These are phyloP conservation scores for Brachyhypopomus gauderio DNA, from an alignment of 2,113 vertebrate genomes.

Conservation along the genomic window DNA sequence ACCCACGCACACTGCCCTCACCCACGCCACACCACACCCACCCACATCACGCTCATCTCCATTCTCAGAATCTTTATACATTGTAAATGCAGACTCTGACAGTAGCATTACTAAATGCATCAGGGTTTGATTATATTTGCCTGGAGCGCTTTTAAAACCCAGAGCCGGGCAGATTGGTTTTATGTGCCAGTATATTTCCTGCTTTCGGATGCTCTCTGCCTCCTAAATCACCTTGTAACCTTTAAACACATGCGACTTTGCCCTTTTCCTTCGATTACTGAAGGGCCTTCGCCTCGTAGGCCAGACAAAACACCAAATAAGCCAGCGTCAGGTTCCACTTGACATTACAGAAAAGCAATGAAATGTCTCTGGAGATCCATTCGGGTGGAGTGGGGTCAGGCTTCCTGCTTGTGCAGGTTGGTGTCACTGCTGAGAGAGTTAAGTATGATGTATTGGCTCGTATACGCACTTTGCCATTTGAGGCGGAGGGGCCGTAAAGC, in stretches of 20 bases:
- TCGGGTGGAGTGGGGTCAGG: slow-evolving; percentile 28
- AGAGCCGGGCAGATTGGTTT: slow-evolving; percentile 30
- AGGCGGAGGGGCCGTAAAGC: slow-evolving; percentile 7
- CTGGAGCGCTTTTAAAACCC: slow-evolving; percentile 32
- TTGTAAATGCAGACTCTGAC: slow-evolving; percentile 18
- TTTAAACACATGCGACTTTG: slow-evolving; percentile 44
- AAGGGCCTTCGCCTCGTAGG: neutral
- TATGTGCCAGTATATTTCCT: slow-evolving; percentile 43
- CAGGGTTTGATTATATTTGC: slow-evolving; percentile 12
- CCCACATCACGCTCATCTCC: neutral
- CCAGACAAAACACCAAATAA: slow-evolving; percentile 42
- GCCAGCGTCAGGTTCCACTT: slow-evolving; percentile 37
- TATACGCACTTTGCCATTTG: neutral
- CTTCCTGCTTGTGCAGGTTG: slow-evolving; percentile 22
- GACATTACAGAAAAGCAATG: slow-evolving; percentile 44
- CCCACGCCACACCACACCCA: no score
- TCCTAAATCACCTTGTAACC: slow-evolving; percentile 49
- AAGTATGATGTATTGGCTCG: slow-evolving; percentile 30
- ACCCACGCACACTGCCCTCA: no score
- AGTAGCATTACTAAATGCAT: slow-evolving; percentile 16
- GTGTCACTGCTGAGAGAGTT: slow-evolving; percentile 15
- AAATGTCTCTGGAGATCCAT: slow-evolving; percentile 20
- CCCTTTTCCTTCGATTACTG: slow-evolving; percentile 46
- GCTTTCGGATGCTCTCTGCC: slow-evolving; percentile 9
- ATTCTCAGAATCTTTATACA: neutral